Conservation (phyloP, 2,888 invertebrate genomes). For the Noctua comes region DNA sequence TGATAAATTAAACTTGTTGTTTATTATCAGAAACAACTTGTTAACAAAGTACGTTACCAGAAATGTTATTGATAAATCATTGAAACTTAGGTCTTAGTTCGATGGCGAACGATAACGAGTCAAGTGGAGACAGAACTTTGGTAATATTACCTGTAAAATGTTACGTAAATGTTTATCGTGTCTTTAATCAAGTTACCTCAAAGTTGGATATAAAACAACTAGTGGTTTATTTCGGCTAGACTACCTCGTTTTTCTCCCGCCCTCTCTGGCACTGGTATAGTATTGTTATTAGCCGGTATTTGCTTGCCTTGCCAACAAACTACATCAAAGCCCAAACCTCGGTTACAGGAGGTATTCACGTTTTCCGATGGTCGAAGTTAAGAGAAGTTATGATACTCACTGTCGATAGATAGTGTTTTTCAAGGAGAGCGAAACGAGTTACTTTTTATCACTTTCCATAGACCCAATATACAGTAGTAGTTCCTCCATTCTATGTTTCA, state of each 20-base stretch:
- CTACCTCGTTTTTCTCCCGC: conserved; percentile 11
- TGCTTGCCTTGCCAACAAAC: conserved; percentile 42
- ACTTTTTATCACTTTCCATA: conserved; percentile 17
- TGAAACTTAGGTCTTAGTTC: conserved; percentile 49
- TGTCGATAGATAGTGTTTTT: conserved; percentile 17
- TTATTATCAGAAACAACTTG: conserved; percentile 56
- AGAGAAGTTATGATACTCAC: conserved; percentile 31
- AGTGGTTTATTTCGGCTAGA: conserved; percentile 14
- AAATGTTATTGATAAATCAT: conserved; percentile 61
- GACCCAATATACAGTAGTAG: not conserved
- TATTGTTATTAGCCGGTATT: conserved; percentile 32
- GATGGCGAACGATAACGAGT: conserved; percentile 16
- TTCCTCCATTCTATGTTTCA: not conserved
- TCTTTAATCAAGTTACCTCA: conserved; percentile 15
- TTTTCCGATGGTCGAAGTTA: conserved; percentile 36
- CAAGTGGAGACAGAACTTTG: conserved; percentile 24
- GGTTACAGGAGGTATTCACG: conserved; percentile 13
- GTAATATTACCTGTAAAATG: conserved; percentile 24
- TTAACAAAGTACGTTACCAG: conserved; percentile 49
- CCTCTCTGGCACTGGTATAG: conserved; percentile 13
- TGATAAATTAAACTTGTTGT: conserved; percentile 67
- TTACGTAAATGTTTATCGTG: not conserved
- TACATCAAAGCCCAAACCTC: conserved; percentile 37
- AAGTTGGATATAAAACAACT: conserved; percentile 19
- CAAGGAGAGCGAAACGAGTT: conserved; percentile 7